phyloP scores from a whole-genome alignment of 2,888 invertebrate genomes.

The Tinea pellionella region DNA sequence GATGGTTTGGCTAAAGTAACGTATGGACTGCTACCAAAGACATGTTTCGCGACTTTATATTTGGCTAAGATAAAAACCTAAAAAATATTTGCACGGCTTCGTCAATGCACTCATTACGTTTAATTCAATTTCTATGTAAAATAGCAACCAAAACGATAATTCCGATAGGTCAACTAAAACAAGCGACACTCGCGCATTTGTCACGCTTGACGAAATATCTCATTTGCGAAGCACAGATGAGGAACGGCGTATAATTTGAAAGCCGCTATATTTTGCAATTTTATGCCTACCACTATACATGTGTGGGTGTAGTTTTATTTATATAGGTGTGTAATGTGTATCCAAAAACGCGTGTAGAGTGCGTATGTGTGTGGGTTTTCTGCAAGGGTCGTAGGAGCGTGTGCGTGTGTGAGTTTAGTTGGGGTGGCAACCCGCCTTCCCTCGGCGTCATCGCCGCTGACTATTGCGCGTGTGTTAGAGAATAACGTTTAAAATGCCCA shows the following conservation, averaged over 20 bases:
- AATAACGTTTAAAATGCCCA: constrained; percentile 63
- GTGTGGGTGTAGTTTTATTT: constrained; percentile 45
- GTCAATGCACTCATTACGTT: not conserved
- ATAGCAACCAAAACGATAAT: not conserved
- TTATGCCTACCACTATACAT: constrained; percentile 49
- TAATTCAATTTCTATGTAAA: not conserved
- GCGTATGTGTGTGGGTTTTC: not conserved
- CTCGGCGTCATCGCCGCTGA: constrained; percentile 56
- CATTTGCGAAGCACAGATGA: constrained; percentile 51
- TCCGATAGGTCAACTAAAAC: constrained; percentile 13
- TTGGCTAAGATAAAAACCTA: too few species aligned
- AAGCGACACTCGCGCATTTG: constrained; percentile 33
- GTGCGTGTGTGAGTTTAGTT: constrained; percentile 46
- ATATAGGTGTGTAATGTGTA: too few species aligned
- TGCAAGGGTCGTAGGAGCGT: constrained; percentile 11
- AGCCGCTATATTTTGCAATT: constrained; percentile 57
- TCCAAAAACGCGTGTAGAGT: constrained; percentile 15
- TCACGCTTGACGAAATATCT: constrained; percentile 50
- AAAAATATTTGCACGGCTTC: too few species aligned
- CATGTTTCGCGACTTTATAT: too few species aligned
- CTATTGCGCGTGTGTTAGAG: constrained; percentile 63
- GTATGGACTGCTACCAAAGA: too few species aligned
- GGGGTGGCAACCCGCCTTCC: constrained; percentile 45
- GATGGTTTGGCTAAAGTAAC: too few species aligned
- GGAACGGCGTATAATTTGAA: constrained; percentile 28